Evolutionary conservation across 2,797 vertebrate species (phyloP), one percentile per base, ranked within the genome.

Genomic region (Cottoperca gobio): DNA sequence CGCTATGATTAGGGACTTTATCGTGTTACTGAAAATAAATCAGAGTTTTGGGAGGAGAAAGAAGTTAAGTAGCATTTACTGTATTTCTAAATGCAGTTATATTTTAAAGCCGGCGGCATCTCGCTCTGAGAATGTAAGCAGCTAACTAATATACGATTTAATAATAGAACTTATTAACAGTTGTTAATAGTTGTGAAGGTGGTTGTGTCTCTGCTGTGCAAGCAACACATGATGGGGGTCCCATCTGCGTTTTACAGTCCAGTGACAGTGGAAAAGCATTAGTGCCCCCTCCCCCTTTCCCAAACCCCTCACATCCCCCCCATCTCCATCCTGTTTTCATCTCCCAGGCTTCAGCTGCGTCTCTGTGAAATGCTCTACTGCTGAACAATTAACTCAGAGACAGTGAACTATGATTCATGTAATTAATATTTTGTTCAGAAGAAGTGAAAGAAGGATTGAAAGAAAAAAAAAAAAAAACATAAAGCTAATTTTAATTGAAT

Each of bases 341-440:
- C 89, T 93, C 83, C 85, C 80, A 91, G 90, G 82, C 89, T 92
- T 95, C 92, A 93, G 92, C 93, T 93, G 92, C 24, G 91, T 82
- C 91, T 85, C 86, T 73, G 70, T 84, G 81, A 92, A 91, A 91
- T 78, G 70, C 78, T 84, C 79, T 65, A 60, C 86, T 82, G 83
- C 87, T 88, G 88, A 94, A 93, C 91, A 93, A 94, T 94, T 93
- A 94, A 92, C 93, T 67, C 73, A 70, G 84, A 88, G 87, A 91
- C 86, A 93, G 89, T 93, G 92, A 94, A 93, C 89, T 89, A 82
- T 87, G 89, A 94, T 92, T 92, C 88, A 88, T 92, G 89, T 94
- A 90, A 92, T 94, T 92, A 93, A 91, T 92, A 92, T 91, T 93
- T 92, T 86, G 73, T 85, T 77, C 80, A 72, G 61, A 90, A 83